Base-by-base conservation (phyloP, 2,113 vertebrate genomes). In the Fukomys damarensis region DNA sequence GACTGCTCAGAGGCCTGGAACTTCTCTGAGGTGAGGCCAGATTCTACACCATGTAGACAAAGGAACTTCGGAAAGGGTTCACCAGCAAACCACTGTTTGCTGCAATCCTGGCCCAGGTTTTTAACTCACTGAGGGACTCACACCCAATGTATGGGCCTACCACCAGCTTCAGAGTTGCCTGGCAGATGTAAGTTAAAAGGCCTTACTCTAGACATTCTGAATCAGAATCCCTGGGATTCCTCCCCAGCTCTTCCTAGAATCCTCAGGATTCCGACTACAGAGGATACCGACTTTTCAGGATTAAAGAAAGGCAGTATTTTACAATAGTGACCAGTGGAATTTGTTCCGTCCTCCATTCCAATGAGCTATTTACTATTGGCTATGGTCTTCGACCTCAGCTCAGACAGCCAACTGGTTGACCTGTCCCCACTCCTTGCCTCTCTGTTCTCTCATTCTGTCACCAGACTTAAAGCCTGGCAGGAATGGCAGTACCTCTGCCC, bases 311-410 rank as follows among this genome's bases (percentile, higher is more conserved):
- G 65, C 19, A 17, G 20, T 38, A 20, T 87, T 65, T 32, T 22
- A 1, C 24, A 11, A 38, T 0, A 1, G 28, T 24, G 2, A 11
- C 11, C 24, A 2, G 8, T 1, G 58, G 56, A 30, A 56, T 54
- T 72, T 9, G 81, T 35, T 16, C 61, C 59, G 38, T 79, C 28
- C 41, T 81, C 13, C 0, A 0, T 1, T 20, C 10, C 65, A 5
- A 43, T 41, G 26, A 74, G 70, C n/a, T 26, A 2, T 28, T 24
- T n/a, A 24, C 52, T n/a, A 0, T 20, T 72, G 63, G 74, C 66
- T 56, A 1, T 14, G 7, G 16, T 49, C 38, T 13, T 32, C 52
- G 16, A 54, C 83, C 52, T 91, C 49, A 79, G 66, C 5, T n/a
- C 43, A 54, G 35, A 7, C 2, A 58, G 49, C 24, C 19, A 10